Percentiles rank a stretch among this genome's conserved stretches.
phyloP scores from a whole-genome alignment of 2,797 vertebrate species.

The Forpus xanthops region DNA sequence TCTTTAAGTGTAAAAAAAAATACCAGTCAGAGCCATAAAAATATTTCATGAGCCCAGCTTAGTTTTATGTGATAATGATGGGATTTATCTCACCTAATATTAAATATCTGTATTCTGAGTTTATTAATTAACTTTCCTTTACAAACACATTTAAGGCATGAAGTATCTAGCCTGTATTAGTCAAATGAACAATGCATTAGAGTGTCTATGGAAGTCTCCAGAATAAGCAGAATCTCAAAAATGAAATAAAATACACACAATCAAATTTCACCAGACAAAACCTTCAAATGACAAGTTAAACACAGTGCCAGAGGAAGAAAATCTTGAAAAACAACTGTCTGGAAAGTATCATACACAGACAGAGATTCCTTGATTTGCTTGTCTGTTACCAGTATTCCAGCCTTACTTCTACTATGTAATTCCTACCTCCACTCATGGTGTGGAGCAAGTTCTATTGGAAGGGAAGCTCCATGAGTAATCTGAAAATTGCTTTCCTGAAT shows the following conservation, averaged over 20 bases:
- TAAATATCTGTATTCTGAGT: background rate
- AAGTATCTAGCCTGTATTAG: background rate
- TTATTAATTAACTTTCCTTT: background rate
- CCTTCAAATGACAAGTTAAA: background rate
- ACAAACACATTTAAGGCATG: background rate
- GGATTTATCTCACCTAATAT: background rate
- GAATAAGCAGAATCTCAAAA: background rate
- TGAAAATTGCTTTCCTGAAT: background rate
- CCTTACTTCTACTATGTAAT: background rate
- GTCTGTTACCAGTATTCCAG: background rate
- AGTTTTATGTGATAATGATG: background rate
- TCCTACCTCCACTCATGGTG: background rate
- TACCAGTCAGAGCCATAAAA: background rate
- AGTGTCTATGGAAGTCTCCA: background rate
- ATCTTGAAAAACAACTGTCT: background rate
- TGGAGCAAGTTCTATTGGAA: background rate
- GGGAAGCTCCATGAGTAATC: background rate
- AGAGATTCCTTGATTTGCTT: background rate
- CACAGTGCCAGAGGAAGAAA: background rate
- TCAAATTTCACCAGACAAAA: background rate
- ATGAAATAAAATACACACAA: background rate
- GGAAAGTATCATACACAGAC: background rate
- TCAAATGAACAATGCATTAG: background rate
- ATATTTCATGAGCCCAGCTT: background rate
- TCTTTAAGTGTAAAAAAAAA: background rate